These are phyloP conservation scores for Grantiella picta DNA, from an alignment of 2,113 vertebrate genomes.

Conservation along the genomic window DNA sequence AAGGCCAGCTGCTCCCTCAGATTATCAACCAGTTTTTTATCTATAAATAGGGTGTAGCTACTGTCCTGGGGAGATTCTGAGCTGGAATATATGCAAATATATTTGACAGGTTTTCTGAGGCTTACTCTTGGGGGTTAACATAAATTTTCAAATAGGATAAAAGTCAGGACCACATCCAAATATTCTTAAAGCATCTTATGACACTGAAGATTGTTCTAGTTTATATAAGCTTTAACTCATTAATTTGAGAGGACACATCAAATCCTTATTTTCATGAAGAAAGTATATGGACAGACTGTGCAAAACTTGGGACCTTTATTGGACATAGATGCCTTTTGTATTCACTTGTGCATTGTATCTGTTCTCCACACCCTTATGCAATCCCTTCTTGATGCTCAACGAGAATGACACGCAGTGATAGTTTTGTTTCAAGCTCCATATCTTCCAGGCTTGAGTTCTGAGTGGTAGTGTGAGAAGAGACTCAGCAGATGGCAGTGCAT, in stretches of 20 bases:
- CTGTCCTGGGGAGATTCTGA: background rate
- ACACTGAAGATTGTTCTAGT: background rate
- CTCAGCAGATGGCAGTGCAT: conserved; percentile 75
- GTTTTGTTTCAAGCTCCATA: background rate
- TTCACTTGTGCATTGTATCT: background rate
- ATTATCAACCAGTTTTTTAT: background rate
- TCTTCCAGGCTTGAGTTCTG: background rate
- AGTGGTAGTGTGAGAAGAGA: conserved; percentile 32
- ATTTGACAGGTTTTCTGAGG: background rate
- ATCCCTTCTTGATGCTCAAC: background rate
- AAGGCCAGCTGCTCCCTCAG: conserved; percentile 1
- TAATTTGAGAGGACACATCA: background rate
- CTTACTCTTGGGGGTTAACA: background rate
- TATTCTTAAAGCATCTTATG: background rate
- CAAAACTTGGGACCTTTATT: background rate
- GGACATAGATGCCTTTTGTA: background rate
- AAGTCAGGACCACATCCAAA: background rate
- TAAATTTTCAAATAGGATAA: background rate
- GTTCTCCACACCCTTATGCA: background rate
- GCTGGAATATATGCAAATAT: background rate
- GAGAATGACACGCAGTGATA: background rate
- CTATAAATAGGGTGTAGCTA: background rate
- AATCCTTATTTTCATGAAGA: background rate
- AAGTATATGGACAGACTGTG: background rate
- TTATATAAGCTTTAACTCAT: background rate